Evolutionary conservation across 2,888 invertebrate genomes (phyloP), one percentile per base, ranked within the genome.

Genomic region (Scrobipalpa atriplicella): DNA sequence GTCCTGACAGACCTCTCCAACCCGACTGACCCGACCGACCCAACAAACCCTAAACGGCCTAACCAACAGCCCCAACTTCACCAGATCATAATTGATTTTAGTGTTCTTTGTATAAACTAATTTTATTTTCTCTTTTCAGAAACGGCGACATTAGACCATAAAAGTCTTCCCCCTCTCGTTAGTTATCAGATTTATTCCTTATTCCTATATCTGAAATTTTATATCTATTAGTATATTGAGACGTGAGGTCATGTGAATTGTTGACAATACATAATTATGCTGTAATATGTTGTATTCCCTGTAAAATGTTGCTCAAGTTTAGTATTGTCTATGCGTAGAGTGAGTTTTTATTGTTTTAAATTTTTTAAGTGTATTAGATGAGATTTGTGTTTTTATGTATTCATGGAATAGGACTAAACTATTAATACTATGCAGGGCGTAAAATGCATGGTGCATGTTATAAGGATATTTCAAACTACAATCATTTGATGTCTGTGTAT

Each of bases 111-210:
- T 29, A 21, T 63, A 10, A 9, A 11, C 8, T 36, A 7, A 58
- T 9, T 16, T 5, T 16, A n/a, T 38, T 60, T 38, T 74, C 75
- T 74, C 66, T 71, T 89, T 86, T 38, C 91, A 92, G 91, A 83
- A 82, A 79, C 78, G 76, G 84, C 86, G 86, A 87, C 90, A 84
- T 86, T 84, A 87, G 89, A 92, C 91, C 90, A 90, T 86, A 83
- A 82, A 81, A 89, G 92, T 92, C 92, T 92, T 92, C 92, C 91
- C 62, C n/a, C n/a, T n/a, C 84, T 86, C 84, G 82, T 87, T 90
- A 91, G 84, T 85, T 89, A 85, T 84, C 88, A 91, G 82, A 91
- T 87, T 87, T 86, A 89, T 86, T 85, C 84, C 83, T 81, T 89
- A 90, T 87, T 90, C 85, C 87, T 91, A 87, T 89, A 86, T 83